Percentiles rank a stretch among this genome's conserved stretches.
These are phyloP conservation scores for Drosophila ananassae DNA, from an alignment of 1,140 invertebrate species.

Conservation along the genomic window DNA sequence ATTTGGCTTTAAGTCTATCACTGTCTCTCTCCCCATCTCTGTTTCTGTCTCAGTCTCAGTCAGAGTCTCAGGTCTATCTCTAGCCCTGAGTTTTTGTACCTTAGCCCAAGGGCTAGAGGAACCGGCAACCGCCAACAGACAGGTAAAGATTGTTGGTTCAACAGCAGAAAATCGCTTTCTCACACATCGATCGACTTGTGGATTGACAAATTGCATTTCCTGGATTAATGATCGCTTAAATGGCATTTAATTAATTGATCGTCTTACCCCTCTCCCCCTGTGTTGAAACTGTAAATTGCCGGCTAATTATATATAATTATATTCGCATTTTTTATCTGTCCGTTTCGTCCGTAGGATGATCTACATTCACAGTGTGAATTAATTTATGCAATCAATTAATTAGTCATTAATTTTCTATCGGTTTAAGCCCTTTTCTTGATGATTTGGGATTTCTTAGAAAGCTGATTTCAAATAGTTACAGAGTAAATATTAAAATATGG, in stretches of 20 bases:
- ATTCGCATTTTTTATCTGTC: conserved; percentile 69
- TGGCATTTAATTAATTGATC: conserved; percentile 78
- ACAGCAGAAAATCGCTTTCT: conserved; percentile 70
- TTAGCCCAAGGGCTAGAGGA: conserved; percentile 21
- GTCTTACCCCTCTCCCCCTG: conserved; percentile 11
- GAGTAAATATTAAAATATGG: background rate
- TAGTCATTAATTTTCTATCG: conserved; percentile 23
- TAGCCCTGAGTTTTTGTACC: conserved; percentile 12
- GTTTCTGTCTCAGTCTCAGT: conserved; percentile 15
- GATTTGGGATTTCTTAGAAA: conserved; percentile 3
- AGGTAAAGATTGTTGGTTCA: conserved; percentile 59
- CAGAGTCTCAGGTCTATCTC: background rate
- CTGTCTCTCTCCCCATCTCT: conserved; percentile 14
- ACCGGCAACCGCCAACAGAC: conserved; percentile 11
- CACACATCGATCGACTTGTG: conserved; percentile 57
- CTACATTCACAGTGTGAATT: conserved; percentile 38
- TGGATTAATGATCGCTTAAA: conserved; percentile 76
- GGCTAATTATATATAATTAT: conserved; percentile 73
- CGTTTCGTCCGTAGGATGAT: conserved; percentile 19
- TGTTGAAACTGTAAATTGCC: conserved; percentile 64
- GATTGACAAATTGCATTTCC: conserved; percentile 78
- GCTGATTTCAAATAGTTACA: background rate
- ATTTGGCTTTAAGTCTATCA: conserved; percentile 62
- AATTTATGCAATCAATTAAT: conserved; percentile 47
- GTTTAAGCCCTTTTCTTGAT: background rate